Evolutionary conservation across 2,888 invertebrate genomes (phyloP), one percentile per base, ranked within the genome.

Genomic region (Omphaloscelis lunosa): DNA sequence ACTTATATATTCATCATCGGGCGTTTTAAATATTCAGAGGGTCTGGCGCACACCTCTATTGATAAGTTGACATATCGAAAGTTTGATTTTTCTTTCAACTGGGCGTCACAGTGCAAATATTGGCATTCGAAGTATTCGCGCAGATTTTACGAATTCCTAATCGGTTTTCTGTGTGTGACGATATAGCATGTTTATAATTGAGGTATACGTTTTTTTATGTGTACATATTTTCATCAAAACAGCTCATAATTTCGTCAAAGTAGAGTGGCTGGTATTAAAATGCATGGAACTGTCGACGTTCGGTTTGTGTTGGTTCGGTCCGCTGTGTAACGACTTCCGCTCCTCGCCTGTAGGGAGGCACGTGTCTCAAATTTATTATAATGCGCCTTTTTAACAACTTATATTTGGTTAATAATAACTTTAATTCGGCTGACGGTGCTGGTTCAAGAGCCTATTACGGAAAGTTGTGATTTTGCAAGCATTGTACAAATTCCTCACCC

Each of bases 311-410:
- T 34, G 17, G 80, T 72, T 79, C 77, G 79, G 75, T 82, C 89
- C 83, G 83, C 86, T 86, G 87, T 89, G 90, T 92, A 87, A 94
- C 93, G 91, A 92, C 91, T 93, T 95, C 95, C 93, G 92, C 83
- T 85, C 77, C 87, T 76, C 89, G 84, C 23, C 72, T 76, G 74
- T 53, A 66, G 77, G 67, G 56, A 76, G 70, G 82, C 85, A 91
- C 93, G 93, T 90, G 93, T 82, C 79, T 86, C 78, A 91, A 90
- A 92, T 94, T 91, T 90, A 89, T 90, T 79, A 87, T 86, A 77
- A 72, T 74, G 59, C 23, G 45, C 17, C 72, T 85, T 81, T 84
- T 85, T 77, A 59, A 67, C 34, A 9, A 58, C 48, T 58, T 68
- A 58, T 23, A 61, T 69, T 59, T 39, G 45, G 27, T 63, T 63